Evolutionary conservation across 2,888 invertebrate species (phyloP).

Genomic region (Brassicogethes aeneus): DNA sequence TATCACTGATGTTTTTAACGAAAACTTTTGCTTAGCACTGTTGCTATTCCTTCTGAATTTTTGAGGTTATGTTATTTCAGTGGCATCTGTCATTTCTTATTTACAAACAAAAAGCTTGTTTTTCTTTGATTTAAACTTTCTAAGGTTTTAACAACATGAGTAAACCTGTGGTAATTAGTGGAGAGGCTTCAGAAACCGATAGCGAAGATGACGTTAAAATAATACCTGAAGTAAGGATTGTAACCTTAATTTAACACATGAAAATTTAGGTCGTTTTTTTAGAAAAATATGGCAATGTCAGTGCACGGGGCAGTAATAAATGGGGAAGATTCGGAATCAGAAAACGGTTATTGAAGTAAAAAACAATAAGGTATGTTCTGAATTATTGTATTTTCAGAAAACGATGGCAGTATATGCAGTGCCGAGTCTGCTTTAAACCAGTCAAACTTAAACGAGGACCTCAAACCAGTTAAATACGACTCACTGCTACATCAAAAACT

Average conservation of each 20-base stretch:
- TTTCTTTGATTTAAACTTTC: too few species aligned
- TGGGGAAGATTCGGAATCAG: slow-evolving; percentile 39
- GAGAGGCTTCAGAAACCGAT: slow-evolving; percentile 40
- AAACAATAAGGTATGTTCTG: slow-evolving; percentile 1
- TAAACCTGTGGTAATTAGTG: slow-evolving; percentile 30
- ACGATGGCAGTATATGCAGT: slow-evolving; percentile 29
- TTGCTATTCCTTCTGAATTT: too few species aligned
- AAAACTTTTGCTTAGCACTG: too few species aligned
- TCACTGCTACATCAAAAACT: slow-evolving; percentile 32
- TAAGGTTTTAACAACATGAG: too few species aligned
- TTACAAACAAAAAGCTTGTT: too few species aligned
- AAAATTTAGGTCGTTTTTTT: background rate
- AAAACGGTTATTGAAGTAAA: slow-evolving; percentile 24
- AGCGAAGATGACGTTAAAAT: slow-evolving; percentile 33
- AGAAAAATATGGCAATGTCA: slow-evolving; percentile 14
- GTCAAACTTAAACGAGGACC: slow-evolving; percentile 9
- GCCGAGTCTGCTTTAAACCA: slow-evolving; percentile 27
- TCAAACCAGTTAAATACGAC: slow-evolving; percentile 20
- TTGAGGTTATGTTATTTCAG: too few species aligned
- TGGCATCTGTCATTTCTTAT: too few species aligned
- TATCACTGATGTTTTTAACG: too few species aligned
- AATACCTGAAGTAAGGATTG: background rate
- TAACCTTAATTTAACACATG: too few species aligned
- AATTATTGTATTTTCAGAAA: slow-evolving; percentile 21
- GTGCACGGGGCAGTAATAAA: slow-evolving; percentile 34